These are phyloP conservation scores for Triplophysa rosa DNA, from an alignment of 2,113 vertebrate genomes.

Conservation along the genomic window DNA sequence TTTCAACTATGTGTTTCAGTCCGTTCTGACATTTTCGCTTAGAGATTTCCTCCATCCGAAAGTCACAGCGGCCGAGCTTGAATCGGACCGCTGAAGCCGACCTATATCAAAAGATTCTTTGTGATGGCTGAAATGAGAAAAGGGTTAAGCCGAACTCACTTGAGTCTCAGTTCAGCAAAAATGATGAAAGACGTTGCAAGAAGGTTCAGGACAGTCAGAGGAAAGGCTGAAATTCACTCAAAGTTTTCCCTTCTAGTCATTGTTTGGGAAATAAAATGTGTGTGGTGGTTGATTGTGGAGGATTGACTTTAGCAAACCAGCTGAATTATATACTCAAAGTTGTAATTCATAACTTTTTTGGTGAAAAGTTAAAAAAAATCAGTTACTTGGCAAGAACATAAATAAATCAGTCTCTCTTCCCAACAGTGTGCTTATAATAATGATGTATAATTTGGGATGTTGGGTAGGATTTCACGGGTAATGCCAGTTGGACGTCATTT, in stretches of 20 bases:
- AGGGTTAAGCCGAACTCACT: background rate
- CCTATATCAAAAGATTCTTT: constrained; percentile 30
- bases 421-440: too few species aligned
- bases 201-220: background rate
- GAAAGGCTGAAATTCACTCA: background rate
- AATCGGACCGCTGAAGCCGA: constrained; percentile 21
- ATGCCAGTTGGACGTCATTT: too few species aligned
- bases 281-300: too few species aligned
- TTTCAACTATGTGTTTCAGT: constrained; percentile 42
- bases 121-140: background rate
- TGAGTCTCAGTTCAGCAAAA: background rate
- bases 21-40: constrained; percentile 65
- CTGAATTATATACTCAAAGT: too few species aligned
- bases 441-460: too few species aligned
- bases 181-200: background rate
- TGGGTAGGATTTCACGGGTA: too few species aligned
- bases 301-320: background rate
- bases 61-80: constrained; percentile 34
- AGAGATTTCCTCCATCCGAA: constrained; percentile 56
- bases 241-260: background rate
- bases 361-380: too few species aligned
- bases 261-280: background rate
- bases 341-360: too few species aligned
- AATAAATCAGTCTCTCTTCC: too few species aligned
- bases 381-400: too few species aligned